Evolutionary conservation across 2,888 invertebrate genomes (phyloP).

Genomic region (Acanthosepion lycidas): DNA sequence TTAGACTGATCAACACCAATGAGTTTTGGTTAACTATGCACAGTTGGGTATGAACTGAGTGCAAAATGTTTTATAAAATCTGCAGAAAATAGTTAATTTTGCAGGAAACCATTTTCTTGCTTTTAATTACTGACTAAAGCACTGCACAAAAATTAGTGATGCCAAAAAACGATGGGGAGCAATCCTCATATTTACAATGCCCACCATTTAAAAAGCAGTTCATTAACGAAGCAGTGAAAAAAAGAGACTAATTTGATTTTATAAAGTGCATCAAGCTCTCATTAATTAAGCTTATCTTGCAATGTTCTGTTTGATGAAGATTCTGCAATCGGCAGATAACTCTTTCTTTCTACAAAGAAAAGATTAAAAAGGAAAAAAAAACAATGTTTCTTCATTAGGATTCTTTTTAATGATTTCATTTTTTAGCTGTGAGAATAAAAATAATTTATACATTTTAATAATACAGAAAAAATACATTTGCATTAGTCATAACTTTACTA

Average conservation of each 20-base stretch:
- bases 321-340: not conserved
- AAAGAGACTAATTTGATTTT: not conserved
- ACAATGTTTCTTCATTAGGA: not conserved
- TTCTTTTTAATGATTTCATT: not conserved
- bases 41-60: too few species aligned
- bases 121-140: not conserved
- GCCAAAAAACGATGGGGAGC: not conserved
- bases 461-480: too few species aligned
- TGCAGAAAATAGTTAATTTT: not conserved
- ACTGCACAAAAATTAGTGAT: not conserved
- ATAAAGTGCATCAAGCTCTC: not conserved
- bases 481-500: too few species aligned
- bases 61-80: too few species aligned
- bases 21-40: too few species aligned
- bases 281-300: not conserved
- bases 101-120: not conserved
- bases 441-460: too few species aligned
- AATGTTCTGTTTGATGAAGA: not conserved
- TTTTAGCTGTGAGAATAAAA: too few species aligned
- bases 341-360: not conserved
- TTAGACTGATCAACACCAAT: too few species aligned
- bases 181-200: not conserved
- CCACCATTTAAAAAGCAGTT: not conserved
- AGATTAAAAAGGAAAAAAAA: not conserved
- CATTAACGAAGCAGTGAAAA: not conserved